Base-by-base conservation (phyloP, 2,888 invertebrate species). In the Lithophane ornitopus region DNA sequence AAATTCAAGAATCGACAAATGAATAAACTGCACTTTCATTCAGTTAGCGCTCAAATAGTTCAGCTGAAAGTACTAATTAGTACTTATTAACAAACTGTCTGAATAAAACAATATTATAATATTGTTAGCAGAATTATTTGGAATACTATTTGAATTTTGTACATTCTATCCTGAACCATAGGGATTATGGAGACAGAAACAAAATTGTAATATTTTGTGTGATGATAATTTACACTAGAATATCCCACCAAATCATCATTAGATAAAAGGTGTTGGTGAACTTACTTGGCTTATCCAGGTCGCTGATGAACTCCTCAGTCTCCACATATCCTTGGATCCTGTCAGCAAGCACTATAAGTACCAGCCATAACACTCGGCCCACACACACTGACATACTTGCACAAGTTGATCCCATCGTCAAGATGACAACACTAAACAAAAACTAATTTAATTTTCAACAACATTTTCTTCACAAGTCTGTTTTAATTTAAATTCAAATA, bases 201-300 rank as follows among this genome's bases (percentile, higher is more conserved):
- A 12, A 12, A 28, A 28, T 39, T 22, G 1, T 44, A 28, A 28
- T 11, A 44, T 44, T 19, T 8, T 22, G 0, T n/a, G 11, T 46
- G 8, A 26, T 19, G 19, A 65, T 12, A 65, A 26, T 19, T 19
- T 44, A 65, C 44, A 44, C 7, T 14, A 22, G 26, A 44, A 19
- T 8, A 19, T 19, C 19, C 19, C 9, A 44, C 3, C 0, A 44
- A 16, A 16, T 11, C 0, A 34, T 34, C 0, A 34, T 16, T 22
- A 1, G 9, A 28, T 22, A 65, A 49, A 28, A 22, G n/a, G n/a
- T 3, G 4, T 2, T 26, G 9, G 16, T 66, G 3, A 16, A 49
- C 95, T 96, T 90, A 97, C 97, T 95, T 87, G 97, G 97, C 88
- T 96, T 97, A 87, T 97, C 97, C 85, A 97, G 92, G 85, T 97